Evolutionary conservation across 2,888 invertebrate genomes (phyloP), one percentile per base, ranked within the genome.

Genomic region (Leptinotarsa juncta): DNA sequence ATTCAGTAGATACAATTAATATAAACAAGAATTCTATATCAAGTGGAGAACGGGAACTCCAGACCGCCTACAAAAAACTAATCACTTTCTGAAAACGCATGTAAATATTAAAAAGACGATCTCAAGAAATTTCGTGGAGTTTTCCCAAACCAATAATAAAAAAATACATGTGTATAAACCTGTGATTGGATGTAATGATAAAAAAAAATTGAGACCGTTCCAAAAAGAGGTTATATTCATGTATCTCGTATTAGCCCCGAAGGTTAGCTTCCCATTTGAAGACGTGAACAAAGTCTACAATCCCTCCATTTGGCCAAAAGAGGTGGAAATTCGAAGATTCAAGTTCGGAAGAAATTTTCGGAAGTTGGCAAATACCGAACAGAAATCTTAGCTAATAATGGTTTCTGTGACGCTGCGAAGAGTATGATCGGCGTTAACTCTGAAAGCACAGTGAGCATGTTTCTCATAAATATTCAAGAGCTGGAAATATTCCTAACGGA

Each of bases 201-300:
- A 55, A n/a, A 5, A 12, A 48, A 70, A 62, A 20, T 70, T 20
- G 32, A 26, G 15, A 60, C 14, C 20, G 62, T 70, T 23, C 70
- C 70, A 55, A 70, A 60, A 60, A 70, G 18, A 42, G 62, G 70
- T 49, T 60, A 70, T 49, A 42, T 60, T 48, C 70, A 70, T 62
- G 60, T 57, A 23, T 70, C 60, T 26, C 18, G 62, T 20, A 55
- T 62, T 48, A 50, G 70, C 3, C 42, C 32, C 32, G 49, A 71
- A 71, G 26, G 65, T 71, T 15, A 48, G 60, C 20, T 71, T 71
- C 26, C 53, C 65, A 60, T 14, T 71, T n/a, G 51, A 71, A 32
- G 20, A 50, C 20, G 16, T 71, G 50, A 16, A 65, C 42, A 15
- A 50, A 60, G 70, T 49, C n/a, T 70, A 70, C 70, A 62, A 70